Percentiles rank a stretch among this genome's conserved stretches.
These are phyloP conservation scores for Parauchenoglanis ngamensis DNA, from an alignment of 2,797 vertebrate species.

Conservation along the genomic window DNA sequence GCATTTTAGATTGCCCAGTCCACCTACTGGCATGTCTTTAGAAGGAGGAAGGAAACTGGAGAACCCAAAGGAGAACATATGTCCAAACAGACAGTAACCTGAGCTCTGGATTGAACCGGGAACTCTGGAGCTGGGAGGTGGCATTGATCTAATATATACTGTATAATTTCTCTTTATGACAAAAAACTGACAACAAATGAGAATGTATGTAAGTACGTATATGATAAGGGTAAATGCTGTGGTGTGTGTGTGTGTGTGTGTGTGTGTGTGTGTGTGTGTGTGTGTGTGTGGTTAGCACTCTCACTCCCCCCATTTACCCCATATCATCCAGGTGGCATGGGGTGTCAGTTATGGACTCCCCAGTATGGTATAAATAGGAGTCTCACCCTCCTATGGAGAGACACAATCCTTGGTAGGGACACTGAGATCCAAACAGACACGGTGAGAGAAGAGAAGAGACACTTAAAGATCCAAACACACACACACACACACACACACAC, in stretches of 20 bases:
- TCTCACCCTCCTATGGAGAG: conserved; percentile 63
- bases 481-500: conserved; percentile 51
- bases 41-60: not conserved
- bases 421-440: conserved; percentile 58
- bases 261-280: conserved; percentile 65
- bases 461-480: conserved; percentile 33
- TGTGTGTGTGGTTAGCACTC: conserved; percentile 61
- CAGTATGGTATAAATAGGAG: conserved; percentile 75
- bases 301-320: conserved; percentile 68
- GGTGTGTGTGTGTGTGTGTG: conserved; percentile 55
- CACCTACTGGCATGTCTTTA: not conserved
- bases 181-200: not conserved
- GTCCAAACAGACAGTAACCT: not conserved
- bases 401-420: conserved; percentile 63
- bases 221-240: not conserved
- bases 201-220: not conserved
- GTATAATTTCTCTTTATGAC: not conserved
- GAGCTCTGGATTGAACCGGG: not conserved
- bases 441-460: conserved; percentile 49
- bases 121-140: not conserved
- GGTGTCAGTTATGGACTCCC: conserved; percentile 74
- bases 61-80: not conserved
- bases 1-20: not conserved
- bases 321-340: conserved; percentile 72
- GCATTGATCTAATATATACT: not conserved